Conservation (phyloP, 2,888 invertebrate species). For the Lasioglossum oenotherae region DNA sequence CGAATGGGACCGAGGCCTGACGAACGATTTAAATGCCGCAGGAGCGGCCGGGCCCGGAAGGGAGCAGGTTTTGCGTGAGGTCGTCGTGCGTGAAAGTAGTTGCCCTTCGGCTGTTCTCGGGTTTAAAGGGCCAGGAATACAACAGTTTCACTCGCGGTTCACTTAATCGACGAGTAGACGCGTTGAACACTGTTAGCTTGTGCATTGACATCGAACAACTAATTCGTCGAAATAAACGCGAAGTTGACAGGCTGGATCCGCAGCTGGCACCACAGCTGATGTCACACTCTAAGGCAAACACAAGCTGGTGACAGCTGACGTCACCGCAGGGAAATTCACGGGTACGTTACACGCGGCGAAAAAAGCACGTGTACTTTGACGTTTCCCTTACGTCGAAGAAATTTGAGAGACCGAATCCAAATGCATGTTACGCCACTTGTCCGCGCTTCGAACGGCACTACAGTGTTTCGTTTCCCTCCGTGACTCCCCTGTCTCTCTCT, state of each 20-base stretch:
- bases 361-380: constrained; percentile 40
- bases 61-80: constrained; percentile 26
- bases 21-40: constrained; percentile 54
- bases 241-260: constrained; percentile 40
- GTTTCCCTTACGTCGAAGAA: constrained; percentile 24
- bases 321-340: constrained; percentile 46
- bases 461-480: constrained; percentile 51
- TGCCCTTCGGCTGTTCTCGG: constrained; percentile 13
- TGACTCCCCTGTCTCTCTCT: constrained; percentile 4
- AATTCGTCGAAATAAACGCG: constrained; percentile 35
- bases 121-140: constrained; percentile 54
- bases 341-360: constrained; percentile 43
- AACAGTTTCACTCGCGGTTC: constrained; percentile 37
- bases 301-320: constrained; percentile 58
- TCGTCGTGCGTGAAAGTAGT: constrained; percentile 27
- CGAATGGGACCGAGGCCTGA: constrained; percentile 25
- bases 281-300: constrained; percentile 39
- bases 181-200: not conserved
- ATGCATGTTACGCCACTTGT: constrained; percentile 51
- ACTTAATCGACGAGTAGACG: constrained; percentile 21
- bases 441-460: constrained; percentile 40
- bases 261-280: constrained; percentile 55
- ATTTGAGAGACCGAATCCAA: constrained; percentile 36
- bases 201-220: not conserved
- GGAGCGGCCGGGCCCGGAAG: not conserved